phyloP scores from a whole-genome alignment of 2,797 vertebrate species.

The Xiphorhynchus erythropygius region DNA sequence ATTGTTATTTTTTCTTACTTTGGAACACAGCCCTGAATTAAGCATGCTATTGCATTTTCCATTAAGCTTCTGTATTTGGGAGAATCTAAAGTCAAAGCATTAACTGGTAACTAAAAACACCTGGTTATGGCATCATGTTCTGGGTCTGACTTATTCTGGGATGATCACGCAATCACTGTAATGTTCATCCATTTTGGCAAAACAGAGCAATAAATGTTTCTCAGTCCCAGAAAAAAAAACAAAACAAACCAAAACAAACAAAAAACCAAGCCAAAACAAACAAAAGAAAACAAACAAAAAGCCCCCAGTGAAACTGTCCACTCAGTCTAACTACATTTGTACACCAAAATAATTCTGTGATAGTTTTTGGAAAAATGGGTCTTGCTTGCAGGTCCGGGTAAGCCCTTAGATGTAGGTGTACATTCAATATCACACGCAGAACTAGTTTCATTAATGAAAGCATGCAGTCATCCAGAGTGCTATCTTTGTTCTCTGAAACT shows the following conservation, averaged over 20 bases:
- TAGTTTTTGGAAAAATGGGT: not conserved
- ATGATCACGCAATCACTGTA: not conserved
- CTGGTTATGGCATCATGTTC: rapidly evolving
- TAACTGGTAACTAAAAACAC: not conserved
- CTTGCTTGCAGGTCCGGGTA: not conserved
- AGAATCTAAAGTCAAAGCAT: not conserved
- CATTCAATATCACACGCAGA: not conserved
- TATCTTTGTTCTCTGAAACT: not conserved
- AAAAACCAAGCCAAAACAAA: too few relatives aligned
- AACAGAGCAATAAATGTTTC: not conserved
- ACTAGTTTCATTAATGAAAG: not conserved
- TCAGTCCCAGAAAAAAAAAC: not conserved
- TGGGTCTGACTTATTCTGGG: not conserved
- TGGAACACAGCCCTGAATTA: not conserved
- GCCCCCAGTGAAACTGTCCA: not conserved
- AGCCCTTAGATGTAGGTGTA: not conserved
- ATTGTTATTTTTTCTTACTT: not conserved
- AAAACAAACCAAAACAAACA: too few relatives aligned
- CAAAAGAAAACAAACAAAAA: too few relatives aligned
- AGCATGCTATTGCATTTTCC: not conserved
- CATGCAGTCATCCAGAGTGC: not conserved
- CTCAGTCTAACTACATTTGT: not conserved
- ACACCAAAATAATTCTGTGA: not conserved
- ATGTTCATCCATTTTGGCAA: not conserved
- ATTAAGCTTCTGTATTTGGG: not conserved